Conservation (phyloP, 2,113 vertebrate species). For the Chiloscyllium plagiosum region DNA sequence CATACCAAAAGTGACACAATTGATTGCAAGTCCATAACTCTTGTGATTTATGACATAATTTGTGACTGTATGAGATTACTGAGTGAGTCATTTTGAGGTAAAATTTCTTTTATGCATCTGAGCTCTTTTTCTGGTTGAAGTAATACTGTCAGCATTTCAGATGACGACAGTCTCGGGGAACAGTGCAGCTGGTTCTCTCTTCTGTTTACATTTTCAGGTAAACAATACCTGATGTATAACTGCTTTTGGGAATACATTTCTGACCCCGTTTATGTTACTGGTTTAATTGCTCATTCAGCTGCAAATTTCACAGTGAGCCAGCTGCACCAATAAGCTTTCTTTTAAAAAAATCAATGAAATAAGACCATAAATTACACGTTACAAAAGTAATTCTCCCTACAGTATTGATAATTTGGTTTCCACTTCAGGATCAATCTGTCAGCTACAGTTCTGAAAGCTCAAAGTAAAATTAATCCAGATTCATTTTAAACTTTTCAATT, state of each 20-base stretch:
- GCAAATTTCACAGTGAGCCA: neutral
- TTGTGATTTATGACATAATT: neutral
- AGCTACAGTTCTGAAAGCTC: neutral
- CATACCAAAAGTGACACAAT: neutral
- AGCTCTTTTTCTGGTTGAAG: neutral
- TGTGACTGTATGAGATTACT: neutral
- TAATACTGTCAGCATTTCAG: neutral
- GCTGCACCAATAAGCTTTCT: conserved; percentile 17
- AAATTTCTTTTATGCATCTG: neutral
- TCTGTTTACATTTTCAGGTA: neutral
- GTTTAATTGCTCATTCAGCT: neutral
- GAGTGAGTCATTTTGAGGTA: neutral
- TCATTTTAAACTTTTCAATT: neutral
- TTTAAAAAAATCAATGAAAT: neutral
- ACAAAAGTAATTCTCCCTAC: neutral
- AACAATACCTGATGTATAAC: neutral
- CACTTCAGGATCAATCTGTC: conserved; percentile 22
- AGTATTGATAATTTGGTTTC: conserved; percentile 20
- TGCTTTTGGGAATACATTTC: neutral
- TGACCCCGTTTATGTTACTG: neutral
- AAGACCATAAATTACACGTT: neutral
- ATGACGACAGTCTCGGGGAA: neutral
- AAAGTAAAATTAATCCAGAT: conserved; percentile 10
- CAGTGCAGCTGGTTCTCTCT: neutral
- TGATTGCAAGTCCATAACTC: neutral